Conservation (phyloP, 2,888 invertebrate species). For the Embidobia sp. region DNA sequence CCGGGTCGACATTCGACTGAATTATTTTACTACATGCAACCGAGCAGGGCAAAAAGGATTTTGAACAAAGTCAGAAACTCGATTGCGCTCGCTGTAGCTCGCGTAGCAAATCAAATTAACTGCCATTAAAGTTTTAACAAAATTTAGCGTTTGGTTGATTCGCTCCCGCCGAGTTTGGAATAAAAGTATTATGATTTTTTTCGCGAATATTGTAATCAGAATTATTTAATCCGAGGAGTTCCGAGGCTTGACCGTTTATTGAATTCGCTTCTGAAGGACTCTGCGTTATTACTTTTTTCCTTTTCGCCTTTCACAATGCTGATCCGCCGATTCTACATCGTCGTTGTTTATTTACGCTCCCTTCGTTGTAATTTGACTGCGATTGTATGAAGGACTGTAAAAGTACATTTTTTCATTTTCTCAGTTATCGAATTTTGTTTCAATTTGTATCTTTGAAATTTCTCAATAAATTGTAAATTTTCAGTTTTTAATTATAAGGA, state of each 20-base stretch:
- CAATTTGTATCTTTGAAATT: no score
- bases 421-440: no score
- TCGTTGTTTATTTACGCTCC: no score
- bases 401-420: no score
- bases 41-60: constrained; percentile 55
- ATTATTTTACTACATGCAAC: constrained; percentile 54
- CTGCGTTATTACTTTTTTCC: neutral
- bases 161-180: constrained; percentile 32
- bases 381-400: no score
- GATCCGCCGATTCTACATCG: no score
- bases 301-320: neutral
- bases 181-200: constrained; percentile 46
- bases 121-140: constrained; percentile 56
- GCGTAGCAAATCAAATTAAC: constrained; percentile 54
- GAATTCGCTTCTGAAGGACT: constrained; percentile 14
- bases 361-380: no score
- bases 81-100: constrained; percentile 43
- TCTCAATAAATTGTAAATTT: no score
- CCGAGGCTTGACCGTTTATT: constrained; percentile 13
- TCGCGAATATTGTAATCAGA: constrained; percentile 43
- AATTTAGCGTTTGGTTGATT: constrained; percentile 58
- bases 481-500: no score
- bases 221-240: constrained; percentile 17
- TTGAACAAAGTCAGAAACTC: constrained; percentile 55
- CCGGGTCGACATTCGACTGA: constrained; percentile 50